Evolutionary conservation across 2,888 invertebrate genomes (phyloP), one percentile per base, ranked within the genome.

Genomic region (Xiphydria camelus): DNA sequence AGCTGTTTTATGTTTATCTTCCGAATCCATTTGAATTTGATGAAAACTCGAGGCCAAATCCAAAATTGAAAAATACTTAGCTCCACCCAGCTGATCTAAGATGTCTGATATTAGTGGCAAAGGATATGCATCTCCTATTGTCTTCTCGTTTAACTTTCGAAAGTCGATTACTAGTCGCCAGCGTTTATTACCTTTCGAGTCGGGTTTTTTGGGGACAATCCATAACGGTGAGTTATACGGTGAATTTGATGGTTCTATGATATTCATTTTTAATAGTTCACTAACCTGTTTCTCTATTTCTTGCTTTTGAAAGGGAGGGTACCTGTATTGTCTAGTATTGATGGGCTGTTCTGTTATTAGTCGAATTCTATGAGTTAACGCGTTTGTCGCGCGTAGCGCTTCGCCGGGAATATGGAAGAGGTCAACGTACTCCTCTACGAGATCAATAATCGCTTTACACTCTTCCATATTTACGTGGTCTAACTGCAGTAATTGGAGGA

Each of bases 151-250:
- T 1, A 70, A 21, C 14, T 26, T 23, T 4, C 63, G 45, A 19
- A 46, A 70, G 33, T 66, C 66, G 4, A 59, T 51, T 10, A 63
- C 61, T 3, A 65, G 41, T 6, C 63, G 36, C 20, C 37, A 55
- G 23, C 48, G 49, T 4, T 49, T 49, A 35, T 41, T 42, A n/a
- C 51, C 53, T 2, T 26, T 23, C 1, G 41, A 41, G 41, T 67
- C 53, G 1, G 5, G 54, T 45, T 64, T 64, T 48, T 72, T 76
- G n/a, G 50, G 50, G 0, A 67, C 67, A 1, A 74, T 35, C 1
- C 70, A 62, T 4, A 71, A 52, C 0, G 70, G 73, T 1, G 60
- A 49, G 5, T 59, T 50, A 59, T 61, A 74, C 0, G 68, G 66
- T 10, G 56, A 57, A 3, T 39, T 47, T 1, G 59, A 59, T 4